These are phyloP conservation scores for Yponomeuta plumbellus DNA, from an alignment of 2,888 invertebrate genomes.

Conservation along the genomic window DNA sequence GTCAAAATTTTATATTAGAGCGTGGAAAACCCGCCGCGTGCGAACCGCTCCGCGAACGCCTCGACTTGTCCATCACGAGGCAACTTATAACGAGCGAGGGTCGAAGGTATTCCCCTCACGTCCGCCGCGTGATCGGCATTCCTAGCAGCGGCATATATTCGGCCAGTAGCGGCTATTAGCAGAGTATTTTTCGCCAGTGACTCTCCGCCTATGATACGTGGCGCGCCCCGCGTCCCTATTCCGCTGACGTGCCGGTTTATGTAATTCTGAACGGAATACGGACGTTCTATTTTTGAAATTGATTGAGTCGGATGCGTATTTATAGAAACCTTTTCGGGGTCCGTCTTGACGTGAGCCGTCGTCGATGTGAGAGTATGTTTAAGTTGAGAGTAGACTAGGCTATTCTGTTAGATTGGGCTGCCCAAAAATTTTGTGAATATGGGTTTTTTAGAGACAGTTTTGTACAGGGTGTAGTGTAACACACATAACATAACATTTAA, in stretches of 20 bases:
- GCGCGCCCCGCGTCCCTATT: background rate
- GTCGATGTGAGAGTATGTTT: background rate
- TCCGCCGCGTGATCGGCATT: background rate
- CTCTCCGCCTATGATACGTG: background rate
- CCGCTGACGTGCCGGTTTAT: background rate
- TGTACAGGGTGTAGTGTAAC: no score
- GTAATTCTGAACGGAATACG: background rate
- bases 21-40: background rate
- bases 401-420: no score
- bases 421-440: no score
- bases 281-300: background rate
- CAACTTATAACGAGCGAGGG: slow-evolving; percentile 7
- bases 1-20: background rate
- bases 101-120: background rate
- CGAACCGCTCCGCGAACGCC: background rate
- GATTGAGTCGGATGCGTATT: background rate
- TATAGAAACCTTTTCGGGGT: background rate
- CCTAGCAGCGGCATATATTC: background rate
- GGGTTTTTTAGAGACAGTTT: no score
- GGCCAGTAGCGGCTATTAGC: slow-evolving; percentile 6
- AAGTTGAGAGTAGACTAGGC: no score
- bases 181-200: slow-evolving; percentile 4
- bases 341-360: background rate
- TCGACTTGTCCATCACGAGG: background rate
- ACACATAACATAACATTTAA: no score